Base-by-base conservation (phyloP, 92 coral and sea anemone genomes). In the Metridium senile region DNA sequence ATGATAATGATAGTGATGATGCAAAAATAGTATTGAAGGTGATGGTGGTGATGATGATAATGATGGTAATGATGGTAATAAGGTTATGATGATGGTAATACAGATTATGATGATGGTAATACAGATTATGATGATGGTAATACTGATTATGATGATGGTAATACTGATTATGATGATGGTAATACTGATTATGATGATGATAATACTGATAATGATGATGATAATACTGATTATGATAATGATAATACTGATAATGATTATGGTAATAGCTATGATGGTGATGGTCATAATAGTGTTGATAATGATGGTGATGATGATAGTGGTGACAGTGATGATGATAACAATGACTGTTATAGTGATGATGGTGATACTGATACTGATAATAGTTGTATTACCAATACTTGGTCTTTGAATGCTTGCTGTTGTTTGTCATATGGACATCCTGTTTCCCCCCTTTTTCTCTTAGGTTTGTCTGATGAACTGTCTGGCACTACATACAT, bases 361-460 rank as follows among this genome's bases (percentile, higher is more conserved):
- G 33, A 56, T 54, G 3, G 25, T 54, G 25, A 54, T 54, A 54
- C 4, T 20, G 17, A 54, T 9, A 9, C 4, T 54, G 25, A 54
- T 54, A 54, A 54, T 54, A 9, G 25, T 4, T 4, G 47, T 58
- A 83, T 72, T 71, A 94, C 98, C 93, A 94, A 74, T 28, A 86
- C 75, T 56, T 84, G 95, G 54, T 94, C 93, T 81, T 89, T 87
- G 77, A 89, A 94, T 45, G 61, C 79, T 72, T 92, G 93, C 49
- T 92, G 69, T 56, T 90, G 93, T 32, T 85, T 87, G 52, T 85
- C 82, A 59, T 84, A 94, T 22, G 93, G 93, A 64, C 98, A 94
- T 71, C 98, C 97, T 33, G 70, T 79, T 39, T 83, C 68, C 56
- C 79, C 33, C 75, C 86, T 94, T 52, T 89, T 88, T 80, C 71